phyloP scores from a whole-genome alignment of 2,888 invertebrate species.

The Drosophila suboccidentalis region DNA sequence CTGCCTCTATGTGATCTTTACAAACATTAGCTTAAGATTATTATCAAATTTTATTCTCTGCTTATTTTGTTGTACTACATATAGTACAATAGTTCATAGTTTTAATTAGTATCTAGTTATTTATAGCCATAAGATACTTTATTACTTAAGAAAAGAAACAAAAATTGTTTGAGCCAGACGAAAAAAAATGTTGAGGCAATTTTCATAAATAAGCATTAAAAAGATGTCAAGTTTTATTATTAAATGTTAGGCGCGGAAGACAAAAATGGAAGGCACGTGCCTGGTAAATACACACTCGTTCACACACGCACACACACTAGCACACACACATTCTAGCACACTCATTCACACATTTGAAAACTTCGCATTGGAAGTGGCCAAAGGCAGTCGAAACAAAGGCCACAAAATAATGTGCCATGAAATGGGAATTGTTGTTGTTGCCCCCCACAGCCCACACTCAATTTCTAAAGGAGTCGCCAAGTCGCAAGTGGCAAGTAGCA shows the following conservation, averaged over 20 bases:
- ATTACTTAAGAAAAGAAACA: conserved; percentile 1
- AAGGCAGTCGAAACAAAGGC: conserved; percentile 73
- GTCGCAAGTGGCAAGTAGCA: conserved; percentile 39
- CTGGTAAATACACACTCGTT: conserved; percentile 13
- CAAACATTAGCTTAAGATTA: neutral
- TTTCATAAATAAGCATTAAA: conserved; percentile 66
- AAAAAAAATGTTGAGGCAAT: conserved; percentile 27
- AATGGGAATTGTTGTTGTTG: conserved; percentile 78
- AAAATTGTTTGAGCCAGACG: conserved; percentile 7
- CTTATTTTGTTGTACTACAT: neutral
- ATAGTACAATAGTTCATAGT: neutral
- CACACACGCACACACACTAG: neutral
- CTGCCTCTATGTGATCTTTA: too few species aligned
- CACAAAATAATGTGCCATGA: conserved; percentile 84
- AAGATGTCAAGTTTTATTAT: conserved; percentile 60
- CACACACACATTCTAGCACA: conserved; percentile 1
- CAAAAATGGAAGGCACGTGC: conserved; percentile 56
- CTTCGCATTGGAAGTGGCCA: conserved; percentile 41
- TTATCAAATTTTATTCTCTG: neutral
- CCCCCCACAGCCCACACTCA: conserved; percentile 18
- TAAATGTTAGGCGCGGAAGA: conserved; percentile 57
- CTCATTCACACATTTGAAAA: conserved; percentile 24
- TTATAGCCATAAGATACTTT: conserved; percentile 8
- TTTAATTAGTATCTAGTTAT: conserved; percentile 3
- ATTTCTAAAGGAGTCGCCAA: conserved; percentile 18